phyloP scores from a whole-genome alignment of 2,888 invertebrate species.

The Leptopilina myrica region DNA sequence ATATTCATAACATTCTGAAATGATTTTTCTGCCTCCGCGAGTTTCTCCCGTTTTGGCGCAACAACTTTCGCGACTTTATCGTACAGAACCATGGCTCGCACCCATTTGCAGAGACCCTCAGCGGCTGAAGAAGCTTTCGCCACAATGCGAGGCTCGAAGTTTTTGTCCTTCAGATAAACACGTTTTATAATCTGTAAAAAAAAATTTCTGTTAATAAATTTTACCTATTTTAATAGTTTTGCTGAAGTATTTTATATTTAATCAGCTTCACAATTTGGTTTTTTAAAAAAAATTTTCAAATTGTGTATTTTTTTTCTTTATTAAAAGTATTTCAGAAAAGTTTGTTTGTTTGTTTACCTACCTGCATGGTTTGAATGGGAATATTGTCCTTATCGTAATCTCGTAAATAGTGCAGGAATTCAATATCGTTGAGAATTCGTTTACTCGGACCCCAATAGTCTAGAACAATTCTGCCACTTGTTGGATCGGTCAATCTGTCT shows the following conservation, averaged over 20 bases:
- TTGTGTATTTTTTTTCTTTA: too few species aligned
- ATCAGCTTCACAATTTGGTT: too few species aligned
- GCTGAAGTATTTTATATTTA: too few species aligned
- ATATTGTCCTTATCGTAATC: constrained; percentile 93
- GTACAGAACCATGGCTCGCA: constrained; percentile 93
- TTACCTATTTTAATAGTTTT: too few species aligned
- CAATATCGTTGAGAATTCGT: constrained; percentile 88
- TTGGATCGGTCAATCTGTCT: constrained; percentile 86
- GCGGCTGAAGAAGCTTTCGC: constrained; percentile 96
- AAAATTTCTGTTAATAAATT: not conserved
- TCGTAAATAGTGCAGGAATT: constrained; percentile 85
- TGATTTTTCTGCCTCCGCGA: constrained; percentile 88
- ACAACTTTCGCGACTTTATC: constrained; percentile 90
- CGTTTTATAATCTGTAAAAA: constrained; percentile 61
- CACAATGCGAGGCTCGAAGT: constrained; percentile 88
- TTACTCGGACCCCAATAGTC: constrained; percentile 94
- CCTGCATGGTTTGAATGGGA: constrained; percentile 83
- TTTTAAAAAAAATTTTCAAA: too few species aligned
- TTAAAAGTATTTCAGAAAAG: too few species aligned
- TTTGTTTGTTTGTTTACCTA: constrained; percentile 75
- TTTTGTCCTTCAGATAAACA: constrained; percentile 79
- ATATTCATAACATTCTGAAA: constrained; percentile 90
- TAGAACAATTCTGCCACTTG: constrained; percentile 82
- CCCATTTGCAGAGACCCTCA: constrained; percentile 95
- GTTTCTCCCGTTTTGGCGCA: constrained; percentile 90